Percentiles rank a stretch among this genome's conserved stretches.
phyloP scores from a whole-genome alignment of 2,113 vertebrate species.

The Rhinopomastus cyanomelas region DNA sequence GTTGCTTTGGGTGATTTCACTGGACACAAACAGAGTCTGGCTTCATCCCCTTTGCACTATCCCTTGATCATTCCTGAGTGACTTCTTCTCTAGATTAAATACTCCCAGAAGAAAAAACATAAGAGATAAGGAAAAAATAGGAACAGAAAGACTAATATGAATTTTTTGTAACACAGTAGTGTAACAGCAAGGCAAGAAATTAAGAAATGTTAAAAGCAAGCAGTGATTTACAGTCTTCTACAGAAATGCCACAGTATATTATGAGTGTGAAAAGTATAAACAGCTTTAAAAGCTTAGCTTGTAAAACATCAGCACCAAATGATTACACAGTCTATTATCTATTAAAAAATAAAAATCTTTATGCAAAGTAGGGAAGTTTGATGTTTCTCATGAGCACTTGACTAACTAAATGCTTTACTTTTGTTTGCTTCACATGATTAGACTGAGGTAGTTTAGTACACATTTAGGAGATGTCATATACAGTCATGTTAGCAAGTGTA shows the following conservation, averaged over 20 bases:
- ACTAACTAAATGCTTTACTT: not conserved
- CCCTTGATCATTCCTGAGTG: not conserved
- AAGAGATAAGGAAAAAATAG: not conserved
- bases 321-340: no score
- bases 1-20: not conserved
- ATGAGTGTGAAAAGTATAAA: not conserved
- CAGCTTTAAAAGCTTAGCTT: not conserved
- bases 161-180: not conserved
- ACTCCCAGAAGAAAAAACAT: not conserved
- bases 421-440: not conserved
- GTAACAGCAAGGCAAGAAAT: not conserved
- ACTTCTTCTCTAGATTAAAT: not conserved
- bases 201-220: not conserved
- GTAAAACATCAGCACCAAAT: no score
- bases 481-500: not conserved
- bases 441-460: not conserved
- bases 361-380: not conserved
- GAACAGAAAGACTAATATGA: not conserved
- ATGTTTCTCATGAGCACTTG: not conserved
- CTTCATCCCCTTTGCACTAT: not conserved
- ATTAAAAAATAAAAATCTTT: not conserved
- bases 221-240: not conserved
- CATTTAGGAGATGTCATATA: not conserved
- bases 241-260: not conserved
- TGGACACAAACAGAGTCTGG: not conserved